Conservation (phyloP, 2,797 vertebrate species). For the Dipus sagitta region DNA sequence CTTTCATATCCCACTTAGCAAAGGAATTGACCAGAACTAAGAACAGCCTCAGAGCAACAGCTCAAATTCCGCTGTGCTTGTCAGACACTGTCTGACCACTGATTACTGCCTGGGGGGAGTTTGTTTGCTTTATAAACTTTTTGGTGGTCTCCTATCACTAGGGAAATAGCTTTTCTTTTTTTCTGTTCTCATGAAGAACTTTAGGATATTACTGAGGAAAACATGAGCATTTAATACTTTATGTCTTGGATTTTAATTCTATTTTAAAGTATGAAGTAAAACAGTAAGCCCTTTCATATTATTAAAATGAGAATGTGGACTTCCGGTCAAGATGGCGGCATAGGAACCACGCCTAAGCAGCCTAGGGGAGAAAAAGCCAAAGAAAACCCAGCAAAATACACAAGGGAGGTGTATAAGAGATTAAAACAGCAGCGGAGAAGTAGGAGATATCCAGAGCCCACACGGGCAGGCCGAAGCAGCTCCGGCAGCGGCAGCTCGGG, state of each 20-base stretch:
- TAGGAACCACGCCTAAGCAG: no score
- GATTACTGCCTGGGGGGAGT: slow-evolving; percentile 77
- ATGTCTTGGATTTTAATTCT: background rate
- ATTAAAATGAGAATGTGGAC: slow-evolving; percentile 60
- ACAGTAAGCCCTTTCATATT: background rate
- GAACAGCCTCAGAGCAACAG: slow-evolving; percentile 73
- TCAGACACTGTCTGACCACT: slow-evolving; percentile 83
- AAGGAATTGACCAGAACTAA: slow-evolving; percentile 83
- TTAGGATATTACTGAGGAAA: slow-evolving; percentile 25
- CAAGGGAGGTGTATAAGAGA: no score
- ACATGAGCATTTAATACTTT: slow-evolving; percentile 11
- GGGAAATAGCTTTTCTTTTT: slow-evolving; percentile 64
- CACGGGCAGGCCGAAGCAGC: no score
- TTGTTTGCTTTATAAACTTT: slow-evolving; percentile 76
- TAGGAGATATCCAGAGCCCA: no score
- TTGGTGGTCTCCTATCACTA: slow-evolving; percentile 58
- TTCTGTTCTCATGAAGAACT: slow-evolving; percentile 53
- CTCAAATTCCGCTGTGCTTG: slow-evolving; percentile 79
- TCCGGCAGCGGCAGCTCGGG: no score
- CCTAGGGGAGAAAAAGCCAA: no score
- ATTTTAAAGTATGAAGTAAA: slow-evolving; percentile 50
- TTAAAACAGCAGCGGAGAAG: no score
- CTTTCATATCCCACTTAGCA: slow-evolving; percentile 78
- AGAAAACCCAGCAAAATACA: no score
- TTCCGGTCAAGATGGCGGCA: no score